A percentile compares a stretch with the other conserved stretches of the same genome.
These are phyloP conservation scores for Chondrosia reniformis DNA, from an alignment of 37 sponge, comb jelly and placozoan genomes.

Conservation along the genomic window DNA sequence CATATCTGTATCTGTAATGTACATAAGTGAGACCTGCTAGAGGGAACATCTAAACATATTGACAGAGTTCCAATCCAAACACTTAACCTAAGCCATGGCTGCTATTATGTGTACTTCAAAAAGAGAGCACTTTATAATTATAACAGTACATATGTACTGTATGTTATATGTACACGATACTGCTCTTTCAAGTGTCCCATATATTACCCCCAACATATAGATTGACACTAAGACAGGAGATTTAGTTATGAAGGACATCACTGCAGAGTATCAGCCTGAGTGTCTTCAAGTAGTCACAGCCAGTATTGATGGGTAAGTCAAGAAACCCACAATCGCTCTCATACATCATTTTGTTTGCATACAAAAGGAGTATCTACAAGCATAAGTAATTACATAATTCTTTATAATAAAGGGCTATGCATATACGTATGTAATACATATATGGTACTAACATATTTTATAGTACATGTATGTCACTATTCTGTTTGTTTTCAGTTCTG, in stretches of 20 bases:
- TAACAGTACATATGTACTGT: background rate
- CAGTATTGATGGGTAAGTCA: constrained; percentile 75
- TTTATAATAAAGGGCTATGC: too few relatives aligned
- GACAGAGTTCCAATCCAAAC: too few relatives aligned
- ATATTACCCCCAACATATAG: background rate
- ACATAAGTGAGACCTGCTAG: background rate
- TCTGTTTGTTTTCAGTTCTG: constrained; percentile 33
- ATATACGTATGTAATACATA: background rate
- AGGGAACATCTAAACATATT: too few relatives aligned
- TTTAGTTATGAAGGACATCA: constrained; percentile 9
- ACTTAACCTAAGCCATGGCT: too few relatives aligned
- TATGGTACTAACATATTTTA: too few relatives aligned
- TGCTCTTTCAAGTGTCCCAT: background rate
- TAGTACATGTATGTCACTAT: background rate
- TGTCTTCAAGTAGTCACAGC: constrained; percentile 69
- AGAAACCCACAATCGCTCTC: too few relatives aligned
- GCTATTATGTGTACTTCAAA: too few relatives aligned
- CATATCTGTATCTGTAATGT: background rate
- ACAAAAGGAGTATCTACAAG: too few relatives aligned
- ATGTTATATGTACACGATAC: background rate
- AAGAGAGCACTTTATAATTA: too few relatives aligned
- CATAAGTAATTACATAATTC: too few relatives aligned
- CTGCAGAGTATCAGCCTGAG: constrained; percentile 36
- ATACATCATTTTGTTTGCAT: too few relatives aligned
- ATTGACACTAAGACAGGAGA: constrained; percentile 19